phyloP scores from a whole-genome alignment of 1,140 invertebrate genomes.

The Drosophila sp. region DNA sequence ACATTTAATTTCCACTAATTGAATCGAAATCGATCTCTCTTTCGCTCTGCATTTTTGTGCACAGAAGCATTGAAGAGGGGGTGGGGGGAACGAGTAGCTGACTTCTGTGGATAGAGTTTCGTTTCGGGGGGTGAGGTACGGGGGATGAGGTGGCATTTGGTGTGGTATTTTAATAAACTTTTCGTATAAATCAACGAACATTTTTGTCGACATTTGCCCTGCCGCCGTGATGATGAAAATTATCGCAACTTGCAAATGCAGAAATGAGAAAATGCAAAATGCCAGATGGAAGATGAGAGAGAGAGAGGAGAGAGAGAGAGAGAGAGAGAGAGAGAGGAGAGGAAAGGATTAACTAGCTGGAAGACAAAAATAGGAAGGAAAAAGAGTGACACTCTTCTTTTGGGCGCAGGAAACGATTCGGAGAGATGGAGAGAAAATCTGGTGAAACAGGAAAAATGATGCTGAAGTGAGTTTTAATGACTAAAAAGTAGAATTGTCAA shows the following conservation, averaged over 20 bases:
- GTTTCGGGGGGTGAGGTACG: slow-evolving; percentile 12
- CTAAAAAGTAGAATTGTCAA: slow-evolving; percentile 3
- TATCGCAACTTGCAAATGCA: slow-evolving; percentile 31
- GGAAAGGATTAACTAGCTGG: slow-evolving; percentile 6
- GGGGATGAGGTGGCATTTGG: slow-evolving; percentile 2
- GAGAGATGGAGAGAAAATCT: not conserved
- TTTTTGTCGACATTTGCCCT: slow-evolving; percentile 67
- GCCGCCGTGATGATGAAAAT: slow-evolving; percentile 36
- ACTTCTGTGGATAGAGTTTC: slow-evolving; percentile 29
- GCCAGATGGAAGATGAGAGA: not conserved
- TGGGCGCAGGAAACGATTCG: not conserved
- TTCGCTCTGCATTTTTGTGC: slow-evolving; percentile 52
- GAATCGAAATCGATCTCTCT: slow-evolving; percentile 79
- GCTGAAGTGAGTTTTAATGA: slow-evolving; percentile 22
- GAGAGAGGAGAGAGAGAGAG: no score
- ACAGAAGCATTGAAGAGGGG: slow-evolving; percentile 30
- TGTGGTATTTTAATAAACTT: slow-evolving; percentile 72
- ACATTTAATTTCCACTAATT: slow-evolving; percentile 82
- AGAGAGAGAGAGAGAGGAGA: not conserved
- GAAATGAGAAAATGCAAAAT: slow-evolving; percentile 24
- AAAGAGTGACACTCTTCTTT: not conserved
- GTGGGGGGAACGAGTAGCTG: slow-evolving; percentile 27
- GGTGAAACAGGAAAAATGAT: not conserved
- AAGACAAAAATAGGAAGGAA: not conserved
- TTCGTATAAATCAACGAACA: slow-evolving; percentile 76